Evolutionary conservation across 2,797 vertebrate species (phyloP), one percentile per base, ranked within the genome.

Genomic region (Enteromius thamalakanensis): DNA sequence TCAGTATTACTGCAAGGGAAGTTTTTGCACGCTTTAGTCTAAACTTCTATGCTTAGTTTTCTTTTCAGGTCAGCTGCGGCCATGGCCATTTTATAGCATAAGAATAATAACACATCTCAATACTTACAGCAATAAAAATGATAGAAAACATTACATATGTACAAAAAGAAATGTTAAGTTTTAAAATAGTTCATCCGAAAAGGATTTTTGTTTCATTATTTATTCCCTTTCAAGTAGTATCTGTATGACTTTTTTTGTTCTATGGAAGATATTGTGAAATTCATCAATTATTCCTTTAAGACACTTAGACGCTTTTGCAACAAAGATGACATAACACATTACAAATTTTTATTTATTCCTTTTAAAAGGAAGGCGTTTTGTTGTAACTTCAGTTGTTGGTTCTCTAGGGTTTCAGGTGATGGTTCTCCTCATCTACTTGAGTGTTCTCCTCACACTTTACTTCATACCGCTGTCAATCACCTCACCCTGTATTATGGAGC

Each of bases 401-500:
- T 76, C 11, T 78, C 5, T 92, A 99, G 98, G 92, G 76, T 96
- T 97, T 85, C 98, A 99, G 95, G 91, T 96, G 84, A 90, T 94
- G 86, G 92, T 97, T 10, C 84, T 98, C 85, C 89, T 96, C n/a
- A 89, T 94, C 3, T 99, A 98, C 90, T 90, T 98, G 42, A 90
- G 93, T 1, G 92, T 95, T 10, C 94, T 97, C 12, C 88, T 98
- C 85, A 94, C 93, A 42, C 96, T 99, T 87, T 99, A 98, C 86
- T 88, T 97, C 87, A 91, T 93, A 7, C 98, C 98, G 0, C 93
- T 99, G 64, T 94, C 95, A 86, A 96, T 99, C 92, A 95, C 95
- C 1, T 98, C 97, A 17, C 98, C 98, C 72, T 99, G 98, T 93
- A 96, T 99, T 87, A 98, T 98, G 97, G 97, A 98, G 85, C 96